A percentile compares a stretch with the other conserved stretches of the same genome.
phyloP scores from a whole-genome alignment of 2,113 vertebrate species.

The zebrafish (Danio rerio) region DNA sequence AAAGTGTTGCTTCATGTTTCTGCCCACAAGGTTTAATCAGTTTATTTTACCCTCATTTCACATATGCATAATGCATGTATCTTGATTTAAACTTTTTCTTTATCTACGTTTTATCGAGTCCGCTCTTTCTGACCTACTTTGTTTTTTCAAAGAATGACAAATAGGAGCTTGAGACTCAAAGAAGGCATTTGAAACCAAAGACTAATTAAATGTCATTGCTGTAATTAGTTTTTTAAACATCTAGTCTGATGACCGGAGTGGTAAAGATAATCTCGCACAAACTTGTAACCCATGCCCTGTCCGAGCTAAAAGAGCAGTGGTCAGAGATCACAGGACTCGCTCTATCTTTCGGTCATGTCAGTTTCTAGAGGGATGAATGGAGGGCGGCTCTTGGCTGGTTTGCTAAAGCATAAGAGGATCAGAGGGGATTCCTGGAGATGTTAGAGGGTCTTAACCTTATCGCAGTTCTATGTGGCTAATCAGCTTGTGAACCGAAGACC shows the following conservation, averaged over 20 bases:
- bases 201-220: not conserved
- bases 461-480: not conserved
- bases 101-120: not conserved
- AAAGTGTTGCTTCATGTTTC: not conserved
- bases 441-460: conserved; percentile 15
- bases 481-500: not conserved
- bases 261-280: not conserved
- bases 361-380: not conserved
- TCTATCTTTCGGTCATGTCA: not conserved
- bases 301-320: not conserved
- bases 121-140: not conserved
- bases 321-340: not conserved
- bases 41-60: not conserved
- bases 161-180: not conserved
- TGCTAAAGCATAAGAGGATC: conserved; percentile 29
- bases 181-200: not conserved
- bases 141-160: not conserved
- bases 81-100: not conserved
- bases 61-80: not conserved
- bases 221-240: not conserved
- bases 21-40: not conserved
- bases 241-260: not conserved
- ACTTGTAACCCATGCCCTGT: not conserved
- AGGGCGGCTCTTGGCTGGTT: not conserved
- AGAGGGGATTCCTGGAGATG: conserved; percentile 25